These are phyloP conservation scores for Drosophila pseudotakahashii DNA, from an alignment of 2,888 invertebrate genomes.

Conservation along the genomic window DNA sequence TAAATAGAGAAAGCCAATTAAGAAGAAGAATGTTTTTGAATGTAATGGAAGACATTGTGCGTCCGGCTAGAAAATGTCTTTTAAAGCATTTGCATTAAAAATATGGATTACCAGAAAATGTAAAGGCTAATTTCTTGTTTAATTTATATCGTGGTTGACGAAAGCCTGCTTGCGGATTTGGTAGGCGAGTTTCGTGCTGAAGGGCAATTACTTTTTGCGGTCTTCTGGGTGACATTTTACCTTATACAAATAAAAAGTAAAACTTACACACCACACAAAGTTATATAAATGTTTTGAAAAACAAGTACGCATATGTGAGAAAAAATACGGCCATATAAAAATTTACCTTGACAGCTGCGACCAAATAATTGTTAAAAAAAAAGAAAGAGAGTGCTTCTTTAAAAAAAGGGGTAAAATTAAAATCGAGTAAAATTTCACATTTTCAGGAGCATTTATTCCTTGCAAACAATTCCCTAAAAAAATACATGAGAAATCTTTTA, in stretches of 20 bases:
- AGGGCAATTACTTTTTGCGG: conserved; percentile 34
- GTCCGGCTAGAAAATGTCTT: neutral
- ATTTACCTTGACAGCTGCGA: conserved; percentile 4
- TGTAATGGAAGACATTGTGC: neutral
- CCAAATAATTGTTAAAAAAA: neutral
- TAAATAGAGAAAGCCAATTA: conserved; percentile 11
- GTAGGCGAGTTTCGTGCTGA: conserved; percentile 19
- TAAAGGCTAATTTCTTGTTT: neutral
- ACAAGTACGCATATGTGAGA: neutral
- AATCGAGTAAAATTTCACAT: no score
- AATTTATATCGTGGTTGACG: no score
- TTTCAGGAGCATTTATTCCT: no score
- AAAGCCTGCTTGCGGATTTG: no score
- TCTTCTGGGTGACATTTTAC: conserved; percentile 37
- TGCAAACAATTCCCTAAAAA: no score
- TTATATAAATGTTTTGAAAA: neutral
- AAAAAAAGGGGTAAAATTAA: no score
- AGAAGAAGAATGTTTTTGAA: neutral
- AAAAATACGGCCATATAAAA: conserved; percentile 25
- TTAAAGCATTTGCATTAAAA: neutral
- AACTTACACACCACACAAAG: neutral
- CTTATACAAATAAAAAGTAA: neutral
- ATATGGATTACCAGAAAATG: neutral
- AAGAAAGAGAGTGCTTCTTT: neutral
- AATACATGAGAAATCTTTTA: no score